Base-by-base conservation (phyloP, 2,888 invertebrate genomes). In the Drosophila multiciliata region DNA sequence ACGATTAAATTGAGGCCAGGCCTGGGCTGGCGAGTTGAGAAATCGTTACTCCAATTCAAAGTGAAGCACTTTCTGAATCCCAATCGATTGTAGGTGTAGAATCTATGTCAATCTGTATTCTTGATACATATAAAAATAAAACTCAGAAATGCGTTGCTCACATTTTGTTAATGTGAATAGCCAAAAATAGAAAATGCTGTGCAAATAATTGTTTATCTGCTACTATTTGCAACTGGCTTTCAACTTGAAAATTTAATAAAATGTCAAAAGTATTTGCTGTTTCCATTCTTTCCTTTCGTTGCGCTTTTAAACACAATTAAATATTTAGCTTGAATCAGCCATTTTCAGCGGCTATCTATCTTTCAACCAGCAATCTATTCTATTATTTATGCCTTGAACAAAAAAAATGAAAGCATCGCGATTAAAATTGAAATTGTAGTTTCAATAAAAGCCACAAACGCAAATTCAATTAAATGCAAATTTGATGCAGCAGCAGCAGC, bases 391-490 rank as follows among this genome's bases (percentile, higher is more conserved):
- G 58, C 7, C 12, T 17, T 38, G 23, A 26, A 45, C 23, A 64
- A 9, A 9, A 38, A 48, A 36, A 59, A n/a, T 17, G 17, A 33
- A 20, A 59, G 6, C 12, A 65, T 57, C 23, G 36, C 50, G 49
- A 1, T 33, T 8, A 40, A 23, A 62, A 82, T 87, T 75, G 62
- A 85, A 82, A 89, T 77, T 85, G 60, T 68, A 89, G 77, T 79
- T 85, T 73, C 64, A 82, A 79, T 82, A 79, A 84, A 73, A 52
- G 48, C 54, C 26, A 9, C 52, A 60, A 74, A 73, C 61, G 59
- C 4, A 80, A 88, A 83, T 76, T 79, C 73, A 89, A 87, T 89
- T 87, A 82, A 78, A 73, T 59, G 33, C 35, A 69, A 75, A 73
- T 71, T 74, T 66, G 36, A 49, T 36, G 42, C 52, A 62, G 67